Conservation (phyloP, 2,888 invertebrate species). For the Gerris lacustris region DNA sequence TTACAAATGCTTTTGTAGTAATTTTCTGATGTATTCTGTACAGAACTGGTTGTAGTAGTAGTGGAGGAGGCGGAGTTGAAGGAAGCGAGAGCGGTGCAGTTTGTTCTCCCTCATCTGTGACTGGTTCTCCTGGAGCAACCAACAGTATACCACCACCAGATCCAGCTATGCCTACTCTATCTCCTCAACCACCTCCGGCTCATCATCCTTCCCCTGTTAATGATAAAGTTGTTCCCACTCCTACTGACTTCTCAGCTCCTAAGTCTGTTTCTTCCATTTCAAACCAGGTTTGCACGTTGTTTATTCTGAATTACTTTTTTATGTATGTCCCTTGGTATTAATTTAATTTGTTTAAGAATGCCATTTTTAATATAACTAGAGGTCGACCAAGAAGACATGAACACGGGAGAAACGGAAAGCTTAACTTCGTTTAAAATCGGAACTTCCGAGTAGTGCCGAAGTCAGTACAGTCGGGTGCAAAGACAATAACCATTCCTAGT, state of each 20-base stretch:
- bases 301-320: no score
- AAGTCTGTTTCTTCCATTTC: constrained; percentile 38
- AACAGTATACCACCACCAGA: constrained; percentile 43
- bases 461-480: no score
- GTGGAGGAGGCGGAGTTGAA: constrained; percentile 44
- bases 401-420: no score
- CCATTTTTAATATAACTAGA: no score
- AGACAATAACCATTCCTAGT: no score
- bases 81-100: constrained; percentile 46
- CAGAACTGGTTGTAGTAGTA: no score
- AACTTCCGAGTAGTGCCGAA: no score
- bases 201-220: constrained; percentile 23
- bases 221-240: constrained; percentile 34
- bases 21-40: no score
- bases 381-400: no score
- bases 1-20: no score
- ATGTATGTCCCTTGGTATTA: neutral
- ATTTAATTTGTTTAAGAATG: neutral
- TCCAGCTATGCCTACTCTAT: constrained; percentile 57
- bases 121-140: constrained; percentile 43
- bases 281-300: constrained; percentile 34
- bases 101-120: constrained; percentile 57
- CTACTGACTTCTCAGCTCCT: constrained; percentile 36
- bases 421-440: no score
- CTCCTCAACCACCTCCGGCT: constrained; percentile 51